phyloP scores from a whole-genome alignment of 2,113 vertebrate genomes.

The Mesocricetus auratus region DNA sequence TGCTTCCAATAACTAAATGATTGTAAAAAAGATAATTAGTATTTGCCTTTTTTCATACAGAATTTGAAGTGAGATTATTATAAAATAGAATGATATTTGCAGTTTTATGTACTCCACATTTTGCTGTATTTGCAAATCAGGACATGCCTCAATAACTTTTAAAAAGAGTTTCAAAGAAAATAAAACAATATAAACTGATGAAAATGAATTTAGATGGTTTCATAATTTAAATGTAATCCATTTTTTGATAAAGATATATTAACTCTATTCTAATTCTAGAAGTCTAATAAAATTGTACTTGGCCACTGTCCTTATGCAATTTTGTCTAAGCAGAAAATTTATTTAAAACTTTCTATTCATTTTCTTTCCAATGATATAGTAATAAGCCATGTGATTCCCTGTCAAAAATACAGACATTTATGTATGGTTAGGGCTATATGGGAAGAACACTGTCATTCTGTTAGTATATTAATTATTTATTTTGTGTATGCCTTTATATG shows the following conservation, averaged over 20 bases:
- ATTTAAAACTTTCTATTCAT: not conserved
- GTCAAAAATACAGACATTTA: not conserved
- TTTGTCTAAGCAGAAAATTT: conserved; percentile 48
- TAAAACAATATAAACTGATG: not conserved
- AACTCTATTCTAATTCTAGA: not conserved
- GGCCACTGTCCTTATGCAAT: not conserved
- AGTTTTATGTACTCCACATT: conserved; percentile 44
- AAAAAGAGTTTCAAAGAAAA: conserved; percentile 55
- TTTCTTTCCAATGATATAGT: conserved; percentile 4
- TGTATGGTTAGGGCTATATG: not conserved
- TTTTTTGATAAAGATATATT: not conserved
- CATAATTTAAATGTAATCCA: conserved; percentile 28
- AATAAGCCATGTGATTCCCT: not conserved
- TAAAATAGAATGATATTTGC: conserved; percentile 47
- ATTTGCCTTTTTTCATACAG: conserved; percentile 65
- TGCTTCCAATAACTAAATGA: conserved; percentile 70
- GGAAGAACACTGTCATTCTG: not conserved
- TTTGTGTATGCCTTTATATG: not conserved
- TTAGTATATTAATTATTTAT: not conserved
- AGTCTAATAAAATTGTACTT: conserved; percentile 3
- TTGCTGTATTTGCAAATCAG: conserved; percentile 54
- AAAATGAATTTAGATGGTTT: conserved; percentile 15
- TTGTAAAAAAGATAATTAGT: conserved; percentile 78
- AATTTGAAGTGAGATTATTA: conserved; percentile 61
- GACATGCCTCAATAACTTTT: conserved; percentile 43